These are phyloP conservation scores for Atlantisia rogersi DNA, from an alignment of 2,113 vertebrate genomes.

Conservation along the genomic window DNA sequence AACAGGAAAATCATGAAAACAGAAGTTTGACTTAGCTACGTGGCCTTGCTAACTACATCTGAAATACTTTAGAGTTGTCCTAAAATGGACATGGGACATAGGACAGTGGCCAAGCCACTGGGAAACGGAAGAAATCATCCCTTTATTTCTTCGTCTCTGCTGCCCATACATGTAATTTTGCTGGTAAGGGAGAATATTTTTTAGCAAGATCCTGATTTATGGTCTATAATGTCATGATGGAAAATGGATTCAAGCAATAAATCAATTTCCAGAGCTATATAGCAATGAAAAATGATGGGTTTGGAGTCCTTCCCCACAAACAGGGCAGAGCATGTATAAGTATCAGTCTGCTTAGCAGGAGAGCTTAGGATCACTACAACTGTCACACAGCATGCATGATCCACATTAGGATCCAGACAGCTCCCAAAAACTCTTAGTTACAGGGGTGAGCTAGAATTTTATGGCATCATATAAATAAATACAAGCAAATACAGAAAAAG, in stretches of 20 bases:
- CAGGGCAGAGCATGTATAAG: neutral
- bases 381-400: neutral
- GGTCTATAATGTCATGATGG: neutral
- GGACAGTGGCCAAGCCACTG: neutral
- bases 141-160: neutral
- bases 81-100: neutral
- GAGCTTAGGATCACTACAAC: neutral
- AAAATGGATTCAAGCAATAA: neutral
- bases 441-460: neutral
- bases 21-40: neutral
- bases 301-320: neutral
- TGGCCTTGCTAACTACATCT: neutral
- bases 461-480: neutral
- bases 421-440: neutral
- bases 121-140: neutral
- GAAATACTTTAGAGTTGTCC: neutral
- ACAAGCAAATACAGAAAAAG: neutral
- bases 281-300: fast-evolving
- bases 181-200: neutral
- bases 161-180: neutral
- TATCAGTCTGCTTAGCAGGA: neutral
- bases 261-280: neutral
- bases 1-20: neutral
- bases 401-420: neutral
- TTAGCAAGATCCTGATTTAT: neutral